phyloP scores from a whole-genome alignment of 2,888 invertebrate genomes.

The Sarcophaga rosellei region DNA sequence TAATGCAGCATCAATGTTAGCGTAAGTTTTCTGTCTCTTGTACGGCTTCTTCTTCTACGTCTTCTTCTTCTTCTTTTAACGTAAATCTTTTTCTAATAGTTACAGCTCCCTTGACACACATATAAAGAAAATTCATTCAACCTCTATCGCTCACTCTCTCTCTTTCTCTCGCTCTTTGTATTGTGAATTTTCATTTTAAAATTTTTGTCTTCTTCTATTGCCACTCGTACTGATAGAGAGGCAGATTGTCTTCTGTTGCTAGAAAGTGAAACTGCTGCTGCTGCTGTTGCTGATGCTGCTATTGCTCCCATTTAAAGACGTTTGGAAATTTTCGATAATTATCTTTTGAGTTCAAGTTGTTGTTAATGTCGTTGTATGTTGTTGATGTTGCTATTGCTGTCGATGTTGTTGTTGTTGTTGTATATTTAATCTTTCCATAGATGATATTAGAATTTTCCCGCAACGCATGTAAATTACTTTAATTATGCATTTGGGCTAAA shows the following conservation, averaged over 20 bases:
- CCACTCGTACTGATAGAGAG: too few species aligned
- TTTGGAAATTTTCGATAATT: slow-evolving; percentile 44
- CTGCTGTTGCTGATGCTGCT: background rate
- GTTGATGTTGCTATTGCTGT: slow-evolving; percentile 36
- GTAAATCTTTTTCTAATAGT: slow-evolving; percentile 46
- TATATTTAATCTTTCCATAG: slow-evolving; percentile 53
- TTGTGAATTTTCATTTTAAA: slow-evolving; percentile 5
- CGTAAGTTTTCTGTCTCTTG: too few species aligned
- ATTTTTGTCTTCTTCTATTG: background rate
- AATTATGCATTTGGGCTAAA: slow-evolving; percentile 66
- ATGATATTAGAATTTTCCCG: slow-evolving; percentile 62
- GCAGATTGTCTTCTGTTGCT: too few species aligned
- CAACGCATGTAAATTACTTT: slow-evolving; percentile 67
- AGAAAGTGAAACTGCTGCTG: too few species aligned
- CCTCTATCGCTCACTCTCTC: background rate
- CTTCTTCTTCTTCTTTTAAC: background rate
- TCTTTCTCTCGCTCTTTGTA: background rate
- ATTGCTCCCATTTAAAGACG: background rate
- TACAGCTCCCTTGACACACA: slow-evolving; percentile 43
- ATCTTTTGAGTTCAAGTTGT: slow-evolving; percentile 44
- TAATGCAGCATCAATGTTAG: too few species aligned
- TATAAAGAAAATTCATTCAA: background rate
- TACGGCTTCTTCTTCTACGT: too few species aligned
- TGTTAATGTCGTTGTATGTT: slow-evolving; percentile 21
- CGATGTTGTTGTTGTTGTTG: slow-evolving; percentile 30